phyloP scores from a whole-genome alignment of 2,113 vertebrate species.

The Riparia riparia region DNA sequence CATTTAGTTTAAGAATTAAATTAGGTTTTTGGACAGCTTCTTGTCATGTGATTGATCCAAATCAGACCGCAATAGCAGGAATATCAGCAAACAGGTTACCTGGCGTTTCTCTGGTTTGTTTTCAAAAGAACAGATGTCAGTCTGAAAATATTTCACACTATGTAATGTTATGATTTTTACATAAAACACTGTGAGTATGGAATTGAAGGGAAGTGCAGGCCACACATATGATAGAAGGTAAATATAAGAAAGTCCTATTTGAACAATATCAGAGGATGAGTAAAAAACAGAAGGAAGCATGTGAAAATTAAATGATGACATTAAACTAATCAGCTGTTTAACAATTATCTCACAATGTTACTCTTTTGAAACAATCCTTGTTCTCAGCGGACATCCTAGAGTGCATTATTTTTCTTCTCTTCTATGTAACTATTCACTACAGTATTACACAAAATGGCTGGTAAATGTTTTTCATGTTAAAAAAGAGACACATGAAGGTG shows the following conservation, averaged over 20 bases:
- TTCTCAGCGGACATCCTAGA: background rate
- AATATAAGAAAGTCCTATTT: background rate
- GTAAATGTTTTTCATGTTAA: background rate
- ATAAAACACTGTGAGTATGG: background rate
- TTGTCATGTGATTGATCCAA: background rate
- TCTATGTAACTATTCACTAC: background rate
- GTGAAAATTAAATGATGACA: background rate
- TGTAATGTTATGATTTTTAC: background rate
- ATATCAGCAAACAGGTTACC: background rate
- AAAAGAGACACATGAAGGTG: background rate
- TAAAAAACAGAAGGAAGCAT: background rate
- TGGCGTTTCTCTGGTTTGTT: background rate
- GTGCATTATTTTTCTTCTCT: background rate
- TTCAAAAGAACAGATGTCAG: background rate
- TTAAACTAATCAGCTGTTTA: background rate
- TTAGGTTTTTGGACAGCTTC: slow-evolving; percentile 22
- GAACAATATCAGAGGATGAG: background rate
- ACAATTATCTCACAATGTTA: background rate
- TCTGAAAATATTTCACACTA: background rate
- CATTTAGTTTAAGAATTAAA: slow-evolving; percentile 58
- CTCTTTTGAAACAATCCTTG: background rate
- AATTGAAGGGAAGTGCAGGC: background rate
- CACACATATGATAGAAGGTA: background rate
- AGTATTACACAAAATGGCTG: background rate
- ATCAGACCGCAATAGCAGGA: background rate